A percentile compares a stretch with the other conserved stretches of the same genome.
phyloP scores from a whole-genome alignment of 2,888 invertebrate species.

The Agonopterix subpropinquella region DNA sequence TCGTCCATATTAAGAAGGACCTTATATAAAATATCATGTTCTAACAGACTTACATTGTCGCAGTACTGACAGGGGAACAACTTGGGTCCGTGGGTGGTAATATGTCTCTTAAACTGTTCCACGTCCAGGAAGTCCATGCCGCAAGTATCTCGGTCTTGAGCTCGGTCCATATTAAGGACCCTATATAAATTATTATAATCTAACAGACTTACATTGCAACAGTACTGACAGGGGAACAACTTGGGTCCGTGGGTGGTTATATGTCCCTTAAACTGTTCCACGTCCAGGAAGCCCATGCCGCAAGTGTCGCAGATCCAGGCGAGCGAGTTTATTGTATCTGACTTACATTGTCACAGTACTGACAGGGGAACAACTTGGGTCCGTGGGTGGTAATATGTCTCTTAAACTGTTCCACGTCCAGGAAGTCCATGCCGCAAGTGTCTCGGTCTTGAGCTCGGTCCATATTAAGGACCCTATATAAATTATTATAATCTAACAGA shows the following conservation, averaged over 20 bases:
- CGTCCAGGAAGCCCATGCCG: conserved; percentile 42
- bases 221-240: conserved; percentile 51
- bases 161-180: too few species aligned
- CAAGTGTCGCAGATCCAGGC: conserved; percentile 58
- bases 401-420: conserved; percentile 38
- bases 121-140: too few species aligned
- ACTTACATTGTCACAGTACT: conserved; percentile 51
- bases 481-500: conserved; percentile 2
- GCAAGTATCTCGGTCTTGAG: too few species aligned
- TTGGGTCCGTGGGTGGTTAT: conserved; percentile 41
- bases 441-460: conserved; percentile 25
- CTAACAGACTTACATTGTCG: conserved; percentile 34
- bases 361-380: conserved; percentile 44
- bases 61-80: conserved; percentile 55
- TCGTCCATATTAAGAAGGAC: neutral
- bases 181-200: too few species aligned
- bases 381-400: conserved; percentile 46
- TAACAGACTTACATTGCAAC: conserved; percentile 48
- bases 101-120: conserved; percentile 43
- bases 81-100: conserved; percentile 39
- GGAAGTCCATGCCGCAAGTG: conserved; percentile 48
- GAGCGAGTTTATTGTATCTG: too few species aligned
- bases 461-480: neutral
- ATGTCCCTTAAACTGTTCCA: conserved; percentile 42
- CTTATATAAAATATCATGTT: neutral